Evolutionary conservation across 2,797 vertebrate species (phyloP), one percentile per base, ranked within the genome.

Genomic region (Petrocephalus sullivani): DNA sequence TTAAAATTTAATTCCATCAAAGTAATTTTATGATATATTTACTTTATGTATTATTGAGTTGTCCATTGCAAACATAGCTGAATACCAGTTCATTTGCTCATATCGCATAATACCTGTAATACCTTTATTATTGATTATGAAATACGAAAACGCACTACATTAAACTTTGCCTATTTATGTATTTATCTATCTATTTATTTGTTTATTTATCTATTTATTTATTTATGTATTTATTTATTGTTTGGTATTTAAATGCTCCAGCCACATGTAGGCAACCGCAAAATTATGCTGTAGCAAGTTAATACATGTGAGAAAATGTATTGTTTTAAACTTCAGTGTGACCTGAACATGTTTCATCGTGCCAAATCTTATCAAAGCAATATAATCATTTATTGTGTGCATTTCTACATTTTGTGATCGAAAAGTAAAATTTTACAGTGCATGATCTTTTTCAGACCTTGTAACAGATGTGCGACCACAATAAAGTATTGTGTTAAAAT

Each of bases 301-400:
- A 64, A 41, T 89, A 85, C 12, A 64, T 28, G 46, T 37, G 19
- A 54, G 37, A 28, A 83, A 61, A 49, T 61, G 6, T 49, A n/a
- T 83, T 60, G 28, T 67, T 89, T 87, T 57, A 71, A 54, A 82
- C n/a, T 75, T 71, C 53, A 56, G 16, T 85, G 86, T 87, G 87
- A 85, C 57, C 71, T 85, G 37, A 78, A 83, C 71, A 89, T 75
- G 81, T 94, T 93, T 94, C 93, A 93, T 93, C 93, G 95, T 96
- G 95, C 95, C 95, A 96, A 95, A 96, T 93, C 87, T 21, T 89
- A 91, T 88, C 89, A 46, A 95, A 96, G 95, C 96, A 96, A 96
- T 96, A 96, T 94, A 94, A 93, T 95, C 93, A 95, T 96, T 95
- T 95, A 91, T 89, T 92, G 91, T 94, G 92, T 94, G 88, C 91